Evolutionary conservation across 2,888 invertebrate genomes (phyloP).

Genomic region (Lithodes maja): DNA sequence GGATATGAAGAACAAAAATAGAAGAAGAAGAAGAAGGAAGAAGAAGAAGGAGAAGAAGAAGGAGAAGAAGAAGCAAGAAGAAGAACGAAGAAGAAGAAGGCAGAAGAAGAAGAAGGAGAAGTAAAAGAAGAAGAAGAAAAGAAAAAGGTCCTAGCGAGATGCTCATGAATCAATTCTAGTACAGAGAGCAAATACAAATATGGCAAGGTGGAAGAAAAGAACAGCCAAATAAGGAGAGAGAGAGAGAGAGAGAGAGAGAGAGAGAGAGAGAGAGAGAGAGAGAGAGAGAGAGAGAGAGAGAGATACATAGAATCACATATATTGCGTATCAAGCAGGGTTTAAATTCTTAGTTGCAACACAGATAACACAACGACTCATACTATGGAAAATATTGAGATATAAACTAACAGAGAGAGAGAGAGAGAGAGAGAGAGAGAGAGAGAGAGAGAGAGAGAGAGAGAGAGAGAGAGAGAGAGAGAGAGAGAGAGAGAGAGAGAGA

Average conservation of each 20-base stretch:
- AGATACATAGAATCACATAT: neutral
- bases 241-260: neutral
- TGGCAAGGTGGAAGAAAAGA: neutral
- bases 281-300: neutral
- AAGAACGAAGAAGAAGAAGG: neutral
- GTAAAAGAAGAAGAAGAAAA: neutral
- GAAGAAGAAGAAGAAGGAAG: neutral
- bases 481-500: too few species aligned
- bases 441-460: neutral
- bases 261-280: slow-evolving; percentile 1
- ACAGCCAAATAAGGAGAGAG: neutral
- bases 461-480: neutral
- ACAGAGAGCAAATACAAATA: neutral
- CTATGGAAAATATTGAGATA: neutral
- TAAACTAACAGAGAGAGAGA: neutral
- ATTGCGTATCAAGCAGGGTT: too few species aligned
- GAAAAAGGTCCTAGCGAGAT: neutral
- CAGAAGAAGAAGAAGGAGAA: neutral
- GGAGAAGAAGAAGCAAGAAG: neutral
- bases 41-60: neutral
- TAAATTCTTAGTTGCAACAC: too few species aligned
- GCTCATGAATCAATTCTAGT: neutral
- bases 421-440: neutral
- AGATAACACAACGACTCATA: too few species aligned
- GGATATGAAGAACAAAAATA: neutral